Evolutionary conservation across 2,113 vertebrate species (phyloP), one percentile per base, ranked within the genome.

Genomic region (Cochlearius cochlearius): DNA sequence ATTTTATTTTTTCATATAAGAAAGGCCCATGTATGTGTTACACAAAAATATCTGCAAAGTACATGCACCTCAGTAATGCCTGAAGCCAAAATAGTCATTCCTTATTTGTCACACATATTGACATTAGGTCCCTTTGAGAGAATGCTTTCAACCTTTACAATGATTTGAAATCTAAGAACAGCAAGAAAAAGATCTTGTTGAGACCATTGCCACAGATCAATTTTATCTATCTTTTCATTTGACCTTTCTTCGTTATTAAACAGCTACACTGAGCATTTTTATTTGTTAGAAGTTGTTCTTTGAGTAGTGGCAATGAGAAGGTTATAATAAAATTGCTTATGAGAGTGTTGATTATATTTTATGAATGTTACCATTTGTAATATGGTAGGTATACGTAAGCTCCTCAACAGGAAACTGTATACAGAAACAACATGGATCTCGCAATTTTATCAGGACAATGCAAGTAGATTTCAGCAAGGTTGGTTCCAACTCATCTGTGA

Each of bases 401-500:
- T 92, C 96, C 94, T 91, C 97, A 95, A 96, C 83, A 88, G 96
- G 96, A 98, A 98, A 94, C 97, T 97, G 88, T 96, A 55, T 91
- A 96, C 94, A 88, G 91, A 98, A 97, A 97, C 97, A 97, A 97
- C 96, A 93, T 94, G 97, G 97, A 98, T 98, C 98, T 98, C 97
- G 96, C 98, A 98, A 97, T 99, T 98, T 98, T 98, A 98, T 98
- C 98, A 98, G 98, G 99, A 99, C 98, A 98, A 99, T 98, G 98
- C 98, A 97, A 98, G 98, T 97, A 98, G 98, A 98, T 99, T 99
- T 99, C 99, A 99, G 99, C 99, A 99, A 99, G 99, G 99, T 98
- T 99, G 99, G 99, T 99, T 99, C 99, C 99, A 99, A 99, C 99
- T 99, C 99, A 99, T 99, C 99, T 99, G 99, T 99, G 99, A 99